Evolutionary conservation across 2,113 vertebrate species (phyloP).

Genomic region (Probosciger aterrimus): DNA sequence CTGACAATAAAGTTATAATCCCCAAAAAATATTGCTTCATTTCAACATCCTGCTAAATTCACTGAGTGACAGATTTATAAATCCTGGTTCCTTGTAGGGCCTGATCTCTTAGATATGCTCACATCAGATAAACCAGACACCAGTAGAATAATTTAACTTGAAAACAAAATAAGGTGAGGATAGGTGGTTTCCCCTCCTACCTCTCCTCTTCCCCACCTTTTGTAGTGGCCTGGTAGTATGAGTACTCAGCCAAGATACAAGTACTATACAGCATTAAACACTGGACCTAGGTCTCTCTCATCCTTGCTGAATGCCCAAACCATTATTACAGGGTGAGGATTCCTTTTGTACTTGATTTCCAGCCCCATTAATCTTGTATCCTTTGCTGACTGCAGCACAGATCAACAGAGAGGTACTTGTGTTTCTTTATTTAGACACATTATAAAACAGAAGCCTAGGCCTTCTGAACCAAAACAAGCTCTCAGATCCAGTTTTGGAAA

Average conservation of each 20-base stretch:
- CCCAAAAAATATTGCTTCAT: not conserved
- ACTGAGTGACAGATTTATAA: not conserved
- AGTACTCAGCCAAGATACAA: not conserved
- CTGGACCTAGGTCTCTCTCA: not conserved
- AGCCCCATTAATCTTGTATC: conserved; percentile 22
- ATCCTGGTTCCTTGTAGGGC: not conserved
- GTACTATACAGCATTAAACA: not conserved
- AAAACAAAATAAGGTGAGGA: not conserved
- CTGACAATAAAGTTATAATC: not conserved
- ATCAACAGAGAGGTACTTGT: not conserved
- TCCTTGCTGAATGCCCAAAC: not conserved
- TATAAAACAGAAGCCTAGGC: not conserved
- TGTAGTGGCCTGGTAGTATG: not conserved
- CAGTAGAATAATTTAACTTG: not conserved
- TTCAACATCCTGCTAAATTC: not conserved
- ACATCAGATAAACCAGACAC: not conserved
- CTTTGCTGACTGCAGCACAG: conserved; percentile 3
- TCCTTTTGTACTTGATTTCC: conserved; percentile 37
- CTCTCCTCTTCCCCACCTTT: not conserved
- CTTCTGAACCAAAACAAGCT: not conserved
- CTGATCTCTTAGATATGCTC: not conserved
- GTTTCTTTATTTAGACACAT: not conserved
- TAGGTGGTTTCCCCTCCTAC: not conserved
- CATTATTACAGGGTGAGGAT: conserved; percentile 3
- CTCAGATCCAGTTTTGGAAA: not conserved